Conservation (phyloP, 2,113 vertebrate genomes). For the Carassius gibelio region DNA sequence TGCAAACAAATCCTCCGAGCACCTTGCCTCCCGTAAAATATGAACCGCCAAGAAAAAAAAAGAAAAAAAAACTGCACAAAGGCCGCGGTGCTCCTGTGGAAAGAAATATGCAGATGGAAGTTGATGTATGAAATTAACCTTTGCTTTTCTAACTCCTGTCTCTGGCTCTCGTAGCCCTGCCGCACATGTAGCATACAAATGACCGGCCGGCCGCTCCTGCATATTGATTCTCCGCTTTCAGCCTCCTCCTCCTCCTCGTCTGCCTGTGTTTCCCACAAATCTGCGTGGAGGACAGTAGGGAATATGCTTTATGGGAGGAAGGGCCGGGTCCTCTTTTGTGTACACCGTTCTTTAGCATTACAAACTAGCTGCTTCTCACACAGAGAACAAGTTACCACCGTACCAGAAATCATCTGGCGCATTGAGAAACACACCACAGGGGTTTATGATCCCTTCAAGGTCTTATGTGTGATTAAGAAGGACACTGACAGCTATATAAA, state of each 20-base stretch:
- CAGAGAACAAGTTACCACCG: conserved; percentile 1
- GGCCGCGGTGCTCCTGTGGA: conserved; percentile 55
- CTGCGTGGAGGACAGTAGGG: conserved; percentile 28
- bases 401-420: conserved; percentile 25
- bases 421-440: conserved; percentile 16
- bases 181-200: conserved; percentile 68
- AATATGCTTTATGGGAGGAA: conserved; percentile 41
- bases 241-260: conserved; percentile 48
- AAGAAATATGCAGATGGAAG: conserved; percentile 70
- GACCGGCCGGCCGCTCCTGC: conserved; percentile 49
- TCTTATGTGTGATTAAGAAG: not conserved
- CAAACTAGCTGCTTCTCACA: conserved; percentile 42
- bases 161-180: conserved; percentile 46
- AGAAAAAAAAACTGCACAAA: conserved; percentile 25
- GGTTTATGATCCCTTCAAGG: conserved; percentile 41
- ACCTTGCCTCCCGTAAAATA: conserved; percentile 25
- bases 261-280: conserved; percentile 44
- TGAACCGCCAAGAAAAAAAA: conserved; percentile 12
- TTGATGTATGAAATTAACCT: conserved; percentile 80
- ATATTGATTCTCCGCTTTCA: conserved; percentile 67
- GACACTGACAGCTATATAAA: not conserved
- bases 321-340: conserved; percentile 39
- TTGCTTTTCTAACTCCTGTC: conserved; percentile 73
- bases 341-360: conserved; percentile 42
- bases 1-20: not conserved